Evolutionary conservation across 35 echinoderm and acorn worm genomes (phyloP), one percentile per base, ranked within the genome.

Genomic region (Diadema setosum): DNA sequence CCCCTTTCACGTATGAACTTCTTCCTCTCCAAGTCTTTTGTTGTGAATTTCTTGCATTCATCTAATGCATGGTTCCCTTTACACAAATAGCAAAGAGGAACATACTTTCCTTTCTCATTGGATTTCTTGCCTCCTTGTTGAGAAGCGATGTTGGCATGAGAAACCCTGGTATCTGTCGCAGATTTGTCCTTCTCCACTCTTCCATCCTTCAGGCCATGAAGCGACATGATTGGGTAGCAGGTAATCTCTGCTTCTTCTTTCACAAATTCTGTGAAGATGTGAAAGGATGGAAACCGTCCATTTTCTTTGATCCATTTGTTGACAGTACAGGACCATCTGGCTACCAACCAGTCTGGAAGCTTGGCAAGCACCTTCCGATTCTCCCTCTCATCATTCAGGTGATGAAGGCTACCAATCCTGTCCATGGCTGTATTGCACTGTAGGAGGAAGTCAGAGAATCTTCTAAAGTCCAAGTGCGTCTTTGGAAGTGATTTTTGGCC

Each of bases 311-410:
- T 91, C 20, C 46, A 39, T n/a, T 87, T 81, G 14, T 34, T 24
- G 4, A 87, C 82, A 26, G 58, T 69, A 4, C 94, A 75, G 18
- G 42, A 35, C 90, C 90, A 92, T 81, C 85, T 65, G 14, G 20
- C 37, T 0, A 92, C 61, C 0, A 93, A 42, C 82, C 86, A 90
- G 18, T 82, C 42, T 5, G 94, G 86, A 30, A 97, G 83, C 23
- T 97, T 97, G 27, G 82, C 70, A 3, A 93, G n/a, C 45, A 95
- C 18, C 48, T 87, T 95, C 24, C 84, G 48, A 65, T 93, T 97
- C 61, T 92, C 90, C 37, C 61, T 61, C 32, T 58, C 80, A 60
- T 97, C 91, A 67, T 96, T 80, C 3, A 96, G 75, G 23, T 55
- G 18, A 4, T 86, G 39, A 8, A 91, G 70, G 25, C 63, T 45